A percentile compares a stretch with the other conserved stretches of the same genome.
Conservation (phyloP, 2,797 vertebrate genomes). For the Lepidocolaptes lacrymiger region DNA sequence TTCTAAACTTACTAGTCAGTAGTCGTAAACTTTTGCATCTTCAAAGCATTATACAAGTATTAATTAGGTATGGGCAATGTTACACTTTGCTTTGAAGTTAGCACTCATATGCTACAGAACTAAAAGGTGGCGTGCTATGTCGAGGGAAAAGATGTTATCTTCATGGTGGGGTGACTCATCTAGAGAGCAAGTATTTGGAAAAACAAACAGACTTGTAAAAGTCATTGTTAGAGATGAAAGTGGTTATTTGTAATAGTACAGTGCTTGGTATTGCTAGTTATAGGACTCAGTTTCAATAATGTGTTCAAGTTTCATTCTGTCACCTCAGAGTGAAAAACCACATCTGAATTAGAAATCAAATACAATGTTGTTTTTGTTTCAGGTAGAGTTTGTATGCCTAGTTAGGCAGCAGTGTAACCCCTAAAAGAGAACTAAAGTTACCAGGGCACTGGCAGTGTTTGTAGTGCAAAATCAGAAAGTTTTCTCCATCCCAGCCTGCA, state of each 20-base stretch:
- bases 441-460: not conserved
- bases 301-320: not conserved
- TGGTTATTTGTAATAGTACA: not conserved
- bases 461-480: not conserved
- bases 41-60: not conserved
- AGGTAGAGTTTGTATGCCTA: not conserved
- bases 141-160: conserved; percentile 3
- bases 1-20: not conserved
- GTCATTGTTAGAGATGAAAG: not conserved
- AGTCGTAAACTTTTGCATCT: not conserved
- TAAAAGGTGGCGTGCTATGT: not conserved
- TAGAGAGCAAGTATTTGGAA: not conserved
- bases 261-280: not conserved
- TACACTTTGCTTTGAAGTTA: conserved; percentile 9
- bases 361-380: not conserved
- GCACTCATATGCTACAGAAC: not conserved
- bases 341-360: not conserved
- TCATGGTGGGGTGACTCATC: not conserved
- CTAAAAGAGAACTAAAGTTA: not conserved
- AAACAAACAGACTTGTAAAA: not conserved
- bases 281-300: not conserved
- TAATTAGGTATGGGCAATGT: not conserved
- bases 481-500: not conserved
- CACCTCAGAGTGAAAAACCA: not conserved
- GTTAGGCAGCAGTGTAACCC: not conserved